These are phyloP conservation scores for Diplosoma virens DNA, from an alignment of 23 tunicate genomes.

Conservation along the genomic window DNA sequence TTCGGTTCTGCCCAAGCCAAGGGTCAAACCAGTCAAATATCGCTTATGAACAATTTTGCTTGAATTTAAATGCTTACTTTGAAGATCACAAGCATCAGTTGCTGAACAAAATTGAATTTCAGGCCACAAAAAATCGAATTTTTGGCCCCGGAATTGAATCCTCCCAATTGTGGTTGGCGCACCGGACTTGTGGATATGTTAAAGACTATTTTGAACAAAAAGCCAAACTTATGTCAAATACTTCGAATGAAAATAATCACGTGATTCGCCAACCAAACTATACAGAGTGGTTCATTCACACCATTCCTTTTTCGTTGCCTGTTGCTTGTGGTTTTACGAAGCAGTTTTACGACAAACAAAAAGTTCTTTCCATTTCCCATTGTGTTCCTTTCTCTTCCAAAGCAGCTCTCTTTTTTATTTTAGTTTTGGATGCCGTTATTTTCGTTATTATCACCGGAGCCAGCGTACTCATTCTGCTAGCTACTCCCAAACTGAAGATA, in stretches of 20 bases:
- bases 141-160: constrained; percentile 25
- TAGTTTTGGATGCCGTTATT: constrained; percentile 4
- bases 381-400: constrained; percentile 33
- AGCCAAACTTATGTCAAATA: background rate
- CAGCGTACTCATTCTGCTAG: constrained; percentile 5
- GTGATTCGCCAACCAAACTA: background rate
- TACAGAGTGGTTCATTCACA: constrained; percentile 50
- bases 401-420: constrained; percentile 17
- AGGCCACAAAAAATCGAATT: background rate
- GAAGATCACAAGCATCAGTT: background rate
- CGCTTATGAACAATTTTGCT: background rate
- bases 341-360: background rate
- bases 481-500: background rate
- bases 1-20: constrained; percentile 11
- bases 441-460: constrained; percentile 7
- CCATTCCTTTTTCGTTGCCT: constrained; percentile 38
- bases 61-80: background rate
- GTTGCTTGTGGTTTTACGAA: constrained; percentile 41
- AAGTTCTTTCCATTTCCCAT: background rate
- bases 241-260: background rate
- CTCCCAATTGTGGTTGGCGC: constrained; percentile 18
- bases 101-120: background rate
- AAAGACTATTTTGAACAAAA: constrained; percentile 8
- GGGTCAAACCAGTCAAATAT: background rate
- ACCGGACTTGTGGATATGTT: constrained; percentile 13